A percentile compares a stretch with the other conserved stretches of the same genome.
Conservation (phyloP, 2,888 invertebrate species). For the Apantesis nais region DNA sequence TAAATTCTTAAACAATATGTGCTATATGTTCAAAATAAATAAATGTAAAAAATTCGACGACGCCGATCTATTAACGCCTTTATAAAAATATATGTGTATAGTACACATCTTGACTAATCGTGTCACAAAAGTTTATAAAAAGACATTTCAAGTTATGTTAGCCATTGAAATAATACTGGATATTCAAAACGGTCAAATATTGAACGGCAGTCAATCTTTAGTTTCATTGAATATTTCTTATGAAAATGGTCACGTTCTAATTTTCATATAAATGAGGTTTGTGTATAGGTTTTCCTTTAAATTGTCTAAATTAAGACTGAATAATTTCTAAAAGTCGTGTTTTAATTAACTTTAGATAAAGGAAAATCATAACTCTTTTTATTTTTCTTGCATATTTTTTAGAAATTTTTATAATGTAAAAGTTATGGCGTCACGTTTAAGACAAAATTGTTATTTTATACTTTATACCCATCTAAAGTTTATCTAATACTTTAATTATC, state of each 20-base stretch:
- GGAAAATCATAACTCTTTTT: constrained; percentile 12
- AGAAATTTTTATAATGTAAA: neutral
- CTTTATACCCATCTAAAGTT: neutral
- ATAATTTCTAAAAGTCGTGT: constrained; percentile 1
- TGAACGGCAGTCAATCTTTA: no score
- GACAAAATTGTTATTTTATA: neutral
- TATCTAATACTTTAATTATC: neutral
- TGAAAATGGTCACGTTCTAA: neutral
- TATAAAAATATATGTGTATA: no score
- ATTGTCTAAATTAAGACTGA: neutral
- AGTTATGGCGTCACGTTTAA: neutral
- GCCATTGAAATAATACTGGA: no score
- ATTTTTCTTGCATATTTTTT: constrained; percentile 10
- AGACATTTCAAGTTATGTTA: no score
- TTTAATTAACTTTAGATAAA: constrained; percentile 41
- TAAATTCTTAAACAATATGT: no score
- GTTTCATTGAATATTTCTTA: neutral
- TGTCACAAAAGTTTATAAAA: no score
- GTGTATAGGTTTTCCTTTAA: neutral
- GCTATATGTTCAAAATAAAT: no score
- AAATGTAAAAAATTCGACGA: no score
- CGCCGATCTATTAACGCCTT: no score
- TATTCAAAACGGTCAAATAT: no score
- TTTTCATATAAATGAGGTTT: neutral
- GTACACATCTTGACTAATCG: no score